Percentiles rank a stretch among this genome's conserved stretches.
phyloP scores from a whole-genome alignment of 2,888 invertebrate genomes.

The Brachyptera putata region DNA sequence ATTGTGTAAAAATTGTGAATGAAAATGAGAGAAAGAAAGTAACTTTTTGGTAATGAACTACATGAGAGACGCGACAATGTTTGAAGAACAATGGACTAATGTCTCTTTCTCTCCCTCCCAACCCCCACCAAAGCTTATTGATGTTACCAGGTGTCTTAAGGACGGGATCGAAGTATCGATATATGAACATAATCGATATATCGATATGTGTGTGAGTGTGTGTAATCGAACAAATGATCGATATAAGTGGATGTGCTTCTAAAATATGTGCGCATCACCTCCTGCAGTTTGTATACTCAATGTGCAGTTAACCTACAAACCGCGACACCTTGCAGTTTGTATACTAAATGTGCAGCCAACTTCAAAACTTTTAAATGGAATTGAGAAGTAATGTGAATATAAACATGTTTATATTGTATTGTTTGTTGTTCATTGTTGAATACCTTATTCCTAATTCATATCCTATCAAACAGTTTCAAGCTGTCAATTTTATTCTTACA shows the following conservation, averaged over 20 bases:
- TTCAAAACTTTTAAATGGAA: conserved; percentile 33
- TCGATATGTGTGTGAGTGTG: too few relatives aligned
- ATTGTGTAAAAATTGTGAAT: too few relatives aligned
- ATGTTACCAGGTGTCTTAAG: conserved; percentile 25
- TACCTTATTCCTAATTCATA: neutral
- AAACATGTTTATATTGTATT: conserved; percentile 34
- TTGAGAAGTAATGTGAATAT: conserved; percentile 34
- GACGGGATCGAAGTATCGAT: neutral
- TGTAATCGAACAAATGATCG: conserved; percentile 12
- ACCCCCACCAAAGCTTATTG: conserved; percentile 27
- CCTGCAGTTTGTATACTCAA: conserved; percentile 33
- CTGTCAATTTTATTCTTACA: too few relatives aligned
- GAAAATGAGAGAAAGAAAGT: too few relatives aligned
- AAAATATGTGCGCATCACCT: conserved; percentile 27
- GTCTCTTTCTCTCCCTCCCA: conserved; percentile 4
- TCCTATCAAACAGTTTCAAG: neutral
- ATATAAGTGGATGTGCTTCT: conserved; percentile 29
- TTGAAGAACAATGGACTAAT: too few relatives aligned
- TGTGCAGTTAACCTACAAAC: too few relatives aligned
- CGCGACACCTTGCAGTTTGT: conserved; percentile 33
- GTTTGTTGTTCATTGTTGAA: conserved; percentile 21
- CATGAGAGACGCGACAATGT: too few relatives aligned
- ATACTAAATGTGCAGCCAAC: conserved; percentile 34
- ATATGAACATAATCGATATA: too few relatives aligned
- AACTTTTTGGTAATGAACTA: too few relatives aligned